Evolutionary conservation across 2,113 vertebrate species (phyloP).

Genomic region (Pogonocichla stellata): DNA sequence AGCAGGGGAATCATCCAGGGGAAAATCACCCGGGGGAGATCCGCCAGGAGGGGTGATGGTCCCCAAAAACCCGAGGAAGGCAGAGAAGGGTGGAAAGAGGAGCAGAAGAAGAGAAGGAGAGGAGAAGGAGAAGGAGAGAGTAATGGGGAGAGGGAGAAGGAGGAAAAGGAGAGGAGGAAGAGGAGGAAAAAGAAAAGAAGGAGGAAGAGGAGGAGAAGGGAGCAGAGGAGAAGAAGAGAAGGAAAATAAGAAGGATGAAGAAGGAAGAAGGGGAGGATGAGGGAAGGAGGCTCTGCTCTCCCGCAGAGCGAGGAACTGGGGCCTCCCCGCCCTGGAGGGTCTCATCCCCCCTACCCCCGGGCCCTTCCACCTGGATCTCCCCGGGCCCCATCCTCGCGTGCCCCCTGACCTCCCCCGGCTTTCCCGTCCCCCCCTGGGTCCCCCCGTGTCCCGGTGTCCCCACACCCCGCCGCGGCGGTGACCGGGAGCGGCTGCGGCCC

Average conservation of each 20-base stretch:
- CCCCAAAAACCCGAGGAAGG: neutral
- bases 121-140: no score
- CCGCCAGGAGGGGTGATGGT: neutral
- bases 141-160: no score
- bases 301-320: neutral
- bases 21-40: neutral
- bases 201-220: no score
- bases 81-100: neutral
- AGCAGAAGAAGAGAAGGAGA: no score
- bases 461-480: constrained; percentile 25
- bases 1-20: neutral
- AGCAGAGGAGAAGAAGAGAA: neutral
- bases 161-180: neutral
- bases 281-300: neutral
- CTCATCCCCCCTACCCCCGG: neutral
- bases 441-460: no score
- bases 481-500: constrained; percentile 25
- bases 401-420: no score
- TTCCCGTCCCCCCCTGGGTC: no score
- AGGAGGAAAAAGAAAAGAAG: neutral
- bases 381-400: neutral
- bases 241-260: neutral
- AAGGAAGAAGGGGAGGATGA: neutral
- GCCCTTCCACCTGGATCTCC: neutral
- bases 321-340: neutral